Conservation (phyloP, 2,113 vertebrate genomes). For the Jaculus jaculus region DNA sequence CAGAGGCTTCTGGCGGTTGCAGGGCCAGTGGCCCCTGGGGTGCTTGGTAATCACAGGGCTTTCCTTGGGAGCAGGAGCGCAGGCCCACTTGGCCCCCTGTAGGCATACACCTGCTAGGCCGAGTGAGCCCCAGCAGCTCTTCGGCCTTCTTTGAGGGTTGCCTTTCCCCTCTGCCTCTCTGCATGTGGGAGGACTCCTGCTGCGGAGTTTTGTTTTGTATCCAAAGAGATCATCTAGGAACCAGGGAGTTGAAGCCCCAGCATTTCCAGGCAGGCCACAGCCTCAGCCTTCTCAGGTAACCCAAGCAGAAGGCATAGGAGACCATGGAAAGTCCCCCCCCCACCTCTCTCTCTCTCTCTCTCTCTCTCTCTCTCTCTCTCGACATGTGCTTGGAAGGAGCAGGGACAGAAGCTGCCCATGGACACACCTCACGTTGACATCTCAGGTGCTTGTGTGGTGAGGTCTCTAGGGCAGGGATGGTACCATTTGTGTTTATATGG, state of each 20-base stretch:
- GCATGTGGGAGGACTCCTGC: neutral
- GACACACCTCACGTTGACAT: rapidly evolving
- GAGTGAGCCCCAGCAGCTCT: neutral
- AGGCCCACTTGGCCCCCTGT: neutral
- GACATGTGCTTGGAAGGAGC: neutral
- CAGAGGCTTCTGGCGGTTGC: neutral
- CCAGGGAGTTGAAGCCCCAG: neutral
- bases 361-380: no score
- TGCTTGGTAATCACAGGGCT: neutral
- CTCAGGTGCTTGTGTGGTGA: neutral
- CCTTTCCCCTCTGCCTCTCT: neutral
- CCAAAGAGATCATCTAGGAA: neutral
- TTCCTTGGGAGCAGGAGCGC: neutral
- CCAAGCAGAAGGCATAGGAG: neutral
- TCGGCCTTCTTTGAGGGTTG: neutral
- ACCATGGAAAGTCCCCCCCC: no score
- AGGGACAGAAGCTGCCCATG: neutral
- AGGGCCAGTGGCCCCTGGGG: neutral
- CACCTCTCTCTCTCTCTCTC: no score
- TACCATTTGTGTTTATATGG: neutral
- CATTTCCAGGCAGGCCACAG: neutral
- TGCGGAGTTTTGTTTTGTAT: neutral
- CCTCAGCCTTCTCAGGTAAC: neutral
- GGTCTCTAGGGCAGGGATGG: neutral
- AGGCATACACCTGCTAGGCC: neutral